A percentile compares a stretch with the other conserved stretches of the same genome.
These are phyloP conservation scores for Hetaerina titia DNA, from an alignment of 2,888 invertebrate genomes.

Conservation along the genomic window DNA sequence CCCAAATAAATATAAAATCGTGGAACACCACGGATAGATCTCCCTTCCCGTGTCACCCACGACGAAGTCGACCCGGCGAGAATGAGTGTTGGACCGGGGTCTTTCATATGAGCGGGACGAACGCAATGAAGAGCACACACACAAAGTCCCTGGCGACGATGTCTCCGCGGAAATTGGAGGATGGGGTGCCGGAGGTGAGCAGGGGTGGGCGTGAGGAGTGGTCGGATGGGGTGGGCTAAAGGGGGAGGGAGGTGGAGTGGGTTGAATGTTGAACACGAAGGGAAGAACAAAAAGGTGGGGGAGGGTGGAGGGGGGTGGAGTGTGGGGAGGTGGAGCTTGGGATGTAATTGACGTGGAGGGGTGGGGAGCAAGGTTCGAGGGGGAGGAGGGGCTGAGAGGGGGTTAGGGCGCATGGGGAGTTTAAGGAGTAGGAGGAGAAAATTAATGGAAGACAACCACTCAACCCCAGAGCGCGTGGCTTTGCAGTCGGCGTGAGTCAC, in stretches of 20 bases:
- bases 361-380: background rate
- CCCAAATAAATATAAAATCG: no score
- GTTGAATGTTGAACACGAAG: slow-evolving; percentile 42
- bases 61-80: background rate
- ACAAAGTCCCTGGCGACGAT: slow-evolving; percentile 60
- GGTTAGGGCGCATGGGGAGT: background rate
- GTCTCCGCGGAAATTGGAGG: slow-evolving; percentile 37
- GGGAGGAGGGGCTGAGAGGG: background rate
- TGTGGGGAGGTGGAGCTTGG: background rate
- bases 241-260: background rate
- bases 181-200: background rate
- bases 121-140: slow-evolving; percentile 53
- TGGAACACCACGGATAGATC: no score
- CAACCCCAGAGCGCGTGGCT: slow-evolving; percentile 61
- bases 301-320: background rate
- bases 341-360: slow-evolving; percentile 19
- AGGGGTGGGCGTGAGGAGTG: background rate
- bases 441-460: slow-evolving; percentile 66
- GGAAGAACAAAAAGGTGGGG: slow-evolving; percentile 45
- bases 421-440: slow-evolving; percentile 51
- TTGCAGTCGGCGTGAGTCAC: slow-evolving; percentile 67
- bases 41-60: no score
- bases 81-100: background rate
- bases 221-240: background rate
- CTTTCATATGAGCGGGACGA: background rate